Evolutionary conservation across 2,888 invertebrate species (phyloP), one percentile per base, ranked within the genome.

Genomic region (Rhingia campestris): DNA sequence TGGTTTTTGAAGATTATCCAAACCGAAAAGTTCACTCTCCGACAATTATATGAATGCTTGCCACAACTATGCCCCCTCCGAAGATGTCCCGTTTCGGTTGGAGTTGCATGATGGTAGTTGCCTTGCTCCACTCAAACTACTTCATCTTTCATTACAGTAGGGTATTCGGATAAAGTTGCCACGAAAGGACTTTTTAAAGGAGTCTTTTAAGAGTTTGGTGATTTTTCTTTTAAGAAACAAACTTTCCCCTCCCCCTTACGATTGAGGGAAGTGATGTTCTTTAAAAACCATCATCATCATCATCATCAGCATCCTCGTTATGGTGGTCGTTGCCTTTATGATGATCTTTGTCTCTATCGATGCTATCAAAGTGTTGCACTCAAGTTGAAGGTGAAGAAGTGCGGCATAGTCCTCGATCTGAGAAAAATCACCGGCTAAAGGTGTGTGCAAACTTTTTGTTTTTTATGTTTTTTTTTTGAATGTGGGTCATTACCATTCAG

Each of bases 401-500:
- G 4, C 6, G 1, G 22, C 2, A 2, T 22, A 22, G 22, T 22
- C 22, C 22, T 22, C 22, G 22, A 22, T 22, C 22, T 22, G 22
- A 22, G 22, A 22, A 22, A 22, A 22, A 22, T 22, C 22, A 22
- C 22, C 22, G 22, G 9, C 49, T 30, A 3, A 6, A 14, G 37
- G 22, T 10, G 12, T 32, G 47, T 9, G 37, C 14, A 0, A 14
- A 22, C 53, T 43, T 76, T 47, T 39, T 47, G 35, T 49, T 4
- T 33, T 12, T 7, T n/a, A 0, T 45, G 7, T 35, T 10, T 54
- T 77, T 77, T 30, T 49, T 49, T 49, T 49, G 49, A 37, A 81
- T 82, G 72, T 82, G 82, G 82, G 82, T 82, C 82, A 82, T 82
- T 82, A 82, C 79, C 73, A 74, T 69, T 77, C 73, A 41, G 77